Evolutionary conservation across 2,888 invertebrate genomes (phyloP).

Genomic region (Rhimphoctona megacephalus): DNA sequence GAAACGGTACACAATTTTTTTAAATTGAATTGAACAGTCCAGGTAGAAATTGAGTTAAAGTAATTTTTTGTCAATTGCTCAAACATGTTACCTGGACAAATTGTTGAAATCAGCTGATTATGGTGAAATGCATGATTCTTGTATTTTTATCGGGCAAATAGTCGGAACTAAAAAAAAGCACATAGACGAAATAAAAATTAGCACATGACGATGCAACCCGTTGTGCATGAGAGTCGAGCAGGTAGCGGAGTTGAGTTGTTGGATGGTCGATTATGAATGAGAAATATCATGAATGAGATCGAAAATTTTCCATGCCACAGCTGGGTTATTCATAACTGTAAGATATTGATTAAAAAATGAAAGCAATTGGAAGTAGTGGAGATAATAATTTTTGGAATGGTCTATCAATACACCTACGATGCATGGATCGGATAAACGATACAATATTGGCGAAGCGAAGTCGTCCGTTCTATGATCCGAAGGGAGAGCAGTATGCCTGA

Average conservation of each 20-base stretch:
- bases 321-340: not conserved
- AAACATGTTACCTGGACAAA: not conserved
- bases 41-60: not conserved
- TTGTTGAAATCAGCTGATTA: not conserved
- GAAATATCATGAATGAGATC: not conserved
- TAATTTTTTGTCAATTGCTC: not conserved
- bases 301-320: not conserved
- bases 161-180: not conserved
- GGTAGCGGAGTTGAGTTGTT: not conserved
- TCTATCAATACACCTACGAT: not conserved
- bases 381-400: slow-evolving; percentile 8
- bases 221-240: not conserved
- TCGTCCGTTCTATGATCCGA: slow-evolving; percentile 27
- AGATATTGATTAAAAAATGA: slow-evolving; percentile 4
- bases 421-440: not conserved
- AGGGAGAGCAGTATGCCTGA: slow-evolving; percentile 58
- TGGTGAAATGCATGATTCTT: not conserved
- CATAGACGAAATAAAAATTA: not conserved
- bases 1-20: not conserved
- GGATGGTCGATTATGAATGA: not conserved
- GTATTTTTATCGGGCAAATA: not conserved
- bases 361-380: slow-evolving; percentile 8
- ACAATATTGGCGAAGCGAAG: slow-evolving; percentile 22
- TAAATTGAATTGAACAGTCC: not conserved
- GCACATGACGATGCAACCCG: slow-evolving; percentile 1